These are phyloP conservation scores for Piaya cayana DNA, from an alignment of 2,113 vertebrate species.

Conservation along the genomic window DNA sequence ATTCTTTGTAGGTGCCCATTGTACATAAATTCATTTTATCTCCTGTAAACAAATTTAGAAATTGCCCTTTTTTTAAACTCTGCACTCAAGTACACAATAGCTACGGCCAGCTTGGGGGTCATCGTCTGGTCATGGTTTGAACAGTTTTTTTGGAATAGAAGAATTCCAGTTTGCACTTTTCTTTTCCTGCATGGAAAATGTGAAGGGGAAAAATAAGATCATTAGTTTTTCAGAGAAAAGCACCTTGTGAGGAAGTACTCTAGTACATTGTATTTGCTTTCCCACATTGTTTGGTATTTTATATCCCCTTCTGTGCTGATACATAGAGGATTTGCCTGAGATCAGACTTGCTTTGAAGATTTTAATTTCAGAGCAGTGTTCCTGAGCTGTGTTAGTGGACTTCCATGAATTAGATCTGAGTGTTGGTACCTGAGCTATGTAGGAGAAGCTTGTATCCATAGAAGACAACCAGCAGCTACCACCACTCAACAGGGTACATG, in stretches of 20 bases:
- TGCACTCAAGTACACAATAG: conserved; percentile 48
- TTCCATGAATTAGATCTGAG: background rate
- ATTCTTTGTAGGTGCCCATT: conserved; percentile 14
- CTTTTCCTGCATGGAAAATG: background rate
- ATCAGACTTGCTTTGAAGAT: background rate
- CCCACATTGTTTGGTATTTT: background rate
- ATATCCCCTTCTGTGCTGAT: background rate
- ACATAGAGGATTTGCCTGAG: background rate
- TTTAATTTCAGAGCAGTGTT: background rate
- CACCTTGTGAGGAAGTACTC: background rate
- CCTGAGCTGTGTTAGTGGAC: background rate
- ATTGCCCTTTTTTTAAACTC: conserved; percentile 45
- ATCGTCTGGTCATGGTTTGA: conserved; percentile 39
- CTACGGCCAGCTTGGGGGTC: conserved; percentile 23
- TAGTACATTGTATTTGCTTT: background rate
- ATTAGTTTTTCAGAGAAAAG: conserved; percentile 2
- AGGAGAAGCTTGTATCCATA: background rate
- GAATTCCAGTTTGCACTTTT: background rate
- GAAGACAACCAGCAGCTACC: background rate
- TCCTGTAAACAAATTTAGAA: conserved; percentile 57
- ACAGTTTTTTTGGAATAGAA: background rate
- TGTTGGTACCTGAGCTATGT: background rate
- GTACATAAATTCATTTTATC: conserved; percentile 44
- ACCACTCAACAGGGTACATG: background rate
- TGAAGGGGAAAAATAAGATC: conserved; percentile 12